phyloP scores from a whole-genome alignment of 2,113 vertebrate species.

The Dasyurus viverrinus region DNA sequence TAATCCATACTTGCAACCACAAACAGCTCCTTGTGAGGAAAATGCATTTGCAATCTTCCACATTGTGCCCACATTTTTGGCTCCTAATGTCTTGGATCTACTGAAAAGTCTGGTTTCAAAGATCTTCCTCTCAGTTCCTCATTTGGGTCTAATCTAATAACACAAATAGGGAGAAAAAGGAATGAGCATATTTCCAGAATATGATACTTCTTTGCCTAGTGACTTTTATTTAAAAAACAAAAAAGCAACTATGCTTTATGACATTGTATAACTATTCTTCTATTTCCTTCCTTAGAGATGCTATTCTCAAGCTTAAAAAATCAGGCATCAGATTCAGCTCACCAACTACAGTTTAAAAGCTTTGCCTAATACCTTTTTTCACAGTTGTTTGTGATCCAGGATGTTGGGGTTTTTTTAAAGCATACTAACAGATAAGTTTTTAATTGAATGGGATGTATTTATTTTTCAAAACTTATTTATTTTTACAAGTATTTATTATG shows the following conservation, averaged over 20 bases:
- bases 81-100: constrained; percentile 27
- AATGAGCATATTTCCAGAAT: background rate
- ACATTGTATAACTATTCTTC: background rate
- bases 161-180: background rate
- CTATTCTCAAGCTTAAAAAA: background rate
- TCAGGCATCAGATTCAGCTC: background rate
- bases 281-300: background rate
- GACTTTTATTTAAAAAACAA: background rate
- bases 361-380: background rate
- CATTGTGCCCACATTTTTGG: constrained; percentile 58
- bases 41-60: constrained; percentile 29
- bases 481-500: background rate
- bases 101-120: background rate
- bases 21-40: constrained; percentile 38
- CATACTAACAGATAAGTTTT: background rate
- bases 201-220: background rate
- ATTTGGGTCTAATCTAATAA: background rate
- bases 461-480: background rate
- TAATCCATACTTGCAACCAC: constrained; percentile 56
- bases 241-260: background rate
- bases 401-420: background rate
- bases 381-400: background rate
- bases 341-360: background rate
- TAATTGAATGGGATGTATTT: background rate
- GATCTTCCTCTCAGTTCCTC: background rate